Conservation (phyloP, 2,888 invertebrate genomes). For the Polyommatus icarus region DNA sequence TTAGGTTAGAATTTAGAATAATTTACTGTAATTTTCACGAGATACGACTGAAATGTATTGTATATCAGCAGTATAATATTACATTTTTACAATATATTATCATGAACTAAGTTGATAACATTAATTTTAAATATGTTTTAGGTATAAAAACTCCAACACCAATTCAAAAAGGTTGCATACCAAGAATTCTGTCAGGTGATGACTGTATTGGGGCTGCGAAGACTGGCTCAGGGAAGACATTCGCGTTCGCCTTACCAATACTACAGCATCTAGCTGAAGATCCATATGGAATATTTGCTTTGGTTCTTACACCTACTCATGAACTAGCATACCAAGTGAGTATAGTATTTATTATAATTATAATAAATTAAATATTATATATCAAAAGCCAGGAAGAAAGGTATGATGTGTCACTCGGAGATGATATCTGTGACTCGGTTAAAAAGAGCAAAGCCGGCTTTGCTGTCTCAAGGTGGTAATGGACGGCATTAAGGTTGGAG, state of each 20-base stretch:
- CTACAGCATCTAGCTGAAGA: constrained; percentile 95
- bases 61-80: neutral
- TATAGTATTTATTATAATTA: too few species aligned
- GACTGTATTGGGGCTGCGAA: constrained; percentile 98
- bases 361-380: too few species aligned
- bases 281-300: constrained; percentile 97
- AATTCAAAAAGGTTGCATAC: constrained; percentile 91
- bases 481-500: too few species aligned
- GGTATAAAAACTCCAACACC: constrained; percentile 89
- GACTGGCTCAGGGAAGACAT: constrained; percentile 98
- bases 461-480: too few species aligned
- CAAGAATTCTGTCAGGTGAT: constrained; percentile 86
- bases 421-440: too few species aligned
- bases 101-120: constrained; percentile 6
- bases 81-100: constrained; percentile 7
- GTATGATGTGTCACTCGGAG: too few species aligned
- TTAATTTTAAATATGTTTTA: constrained; percentile 52
- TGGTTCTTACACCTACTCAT: constrained; percentile 96
- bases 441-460: too few species aligned
- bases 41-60: neutral
- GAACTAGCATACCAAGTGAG: constrained; percentile 91
- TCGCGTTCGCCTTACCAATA: constrained; percentile 97
- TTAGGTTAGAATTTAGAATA: constrained; percentile 77
- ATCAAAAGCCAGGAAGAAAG: too few species aligned
- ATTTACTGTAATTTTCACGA: neutral